Evolutionary conservation across 2,888 invertebrate genomes (phyloP).

Genomic region (Aphodius sticticus): DNA sequence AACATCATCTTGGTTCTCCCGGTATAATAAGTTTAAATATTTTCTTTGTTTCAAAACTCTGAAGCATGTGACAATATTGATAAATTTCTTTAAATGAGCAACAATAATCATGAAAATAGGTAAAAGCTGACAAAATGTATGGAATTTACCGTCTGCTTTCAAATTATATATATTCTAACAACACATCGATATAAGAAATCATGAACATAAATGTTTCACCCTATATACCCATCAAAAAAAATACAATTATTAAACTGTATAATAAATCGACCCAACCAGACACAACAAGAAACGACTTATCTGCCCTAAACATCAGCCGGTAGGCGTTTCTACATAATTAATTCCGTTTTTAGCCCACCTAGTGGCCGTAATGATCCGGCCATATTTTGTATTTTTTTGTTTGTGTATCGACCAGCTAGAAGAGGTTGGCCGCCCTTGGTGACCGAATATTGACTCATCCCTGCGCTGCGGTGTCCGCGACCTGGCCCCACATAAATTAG

Average conservation of each 20-base stretch:
- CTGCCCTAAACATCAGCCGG: not conserved
- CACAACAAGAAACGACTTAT: not conserved
- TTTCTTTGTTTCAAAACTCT: too few relatives aligned
- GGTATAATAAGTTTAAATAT: too few relatives aligned
- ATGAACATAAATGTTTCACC: too few relatives aligned
- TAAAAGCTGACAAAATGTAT: too few relatives aligned
- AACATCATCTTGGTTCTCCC: too few relatives aligned
- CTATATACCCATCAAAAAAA: too few relatives aligned
- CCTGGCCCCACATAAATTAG: not conserved
- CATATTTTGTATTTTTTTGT: not conserved
- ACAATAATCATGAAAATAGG: too few relatives aligned
- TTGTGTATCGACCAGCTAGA: not conserved
- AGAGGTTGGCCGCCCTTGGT: not conserved
- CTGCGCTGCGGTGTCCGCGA: not conserved
- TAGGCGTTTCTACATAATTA: not conserved
- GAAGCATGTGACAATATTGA: too few relatives aligned
- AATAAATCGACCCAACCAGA: not conserved
- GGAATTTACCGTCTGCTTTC: too few relatives aligned
- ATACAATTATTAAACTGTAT: not conserved
- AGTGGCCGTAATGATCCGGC: not conserved
- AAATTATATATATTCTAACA: too few relatives aligned
- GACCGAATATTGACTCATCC: conserved; percentile 4
- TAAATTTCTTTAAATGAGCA: too few relatives aligned
- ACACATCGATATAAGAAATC: too few relatives aligned
- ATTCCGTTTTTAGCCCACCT: not conserved